Percentiles rank a stretch among this genome's conserved stretches.
These are phyloP conservation scores for Eriocheir sinensis DNA, from an alignment of 1,140 invertebrate genomes.

Conservation along the genomic window DNA sequence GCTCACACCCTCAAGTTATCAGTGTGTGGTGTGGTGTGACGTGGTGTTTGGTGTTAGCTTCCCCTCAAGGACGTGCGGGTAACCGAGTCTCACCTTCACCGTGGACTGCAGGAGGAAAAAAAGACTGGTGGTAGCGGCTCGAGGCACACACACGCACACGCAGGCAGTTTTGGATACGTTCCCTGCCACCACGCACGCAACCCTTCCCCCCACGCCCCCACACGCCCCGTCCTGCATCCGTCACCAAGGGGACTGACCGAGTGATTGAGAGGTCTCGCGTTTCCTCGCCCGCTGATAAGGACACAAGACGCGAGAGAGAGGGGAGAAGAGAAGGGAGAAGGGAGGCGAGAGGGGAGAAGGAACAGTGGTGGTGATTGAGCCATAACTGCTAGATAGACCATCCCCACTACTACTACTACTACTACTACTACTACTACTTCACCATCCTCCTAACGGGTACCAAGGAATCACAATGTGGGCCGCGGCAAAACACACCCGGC, in stretches of 20 bases:
- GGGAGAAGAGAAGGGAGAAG: neutral
- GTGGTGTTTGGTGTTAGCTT: too few relatives aligned
- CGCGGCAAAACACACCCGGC: neutral
- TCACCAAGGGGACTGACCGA: neutral
- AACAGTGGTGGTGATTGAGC: neutral
- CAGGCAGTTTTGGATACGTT: neutral
- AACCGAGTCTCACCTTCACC: neutral
- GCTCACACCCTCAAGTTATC: too few relatives aligned
- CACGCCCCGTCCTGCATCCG: neutral
- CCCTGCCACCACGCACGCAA: too few relatives aligned
- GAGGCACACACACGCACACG: neutral
- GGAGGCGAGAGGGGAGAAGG: neutral
- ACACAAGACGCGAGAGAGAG: neutral
- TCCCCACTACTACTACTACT: neutral
- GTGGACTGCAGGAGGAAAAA: neutral
- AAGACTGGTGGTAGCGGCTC: neutral
- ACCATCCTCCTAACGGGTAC: neutral
- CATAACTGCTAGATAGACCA: neutral
- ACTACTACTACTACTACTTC: conserved; percentile 8
- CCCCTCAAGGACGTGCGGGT: neutral
- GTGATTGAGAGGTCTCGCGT: conserved; percentile 8
- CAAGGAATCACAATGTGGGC: neutral
- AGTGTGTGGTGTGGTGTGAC: too few relatives aligned
- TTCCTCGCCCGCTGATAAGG: neutral
- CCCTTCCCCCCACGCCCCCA: neutral